Evolutionary conservation across 2,797 vertebrate species (phyloP).

Genomic region (Crocodylus rhombifer): DNA sequence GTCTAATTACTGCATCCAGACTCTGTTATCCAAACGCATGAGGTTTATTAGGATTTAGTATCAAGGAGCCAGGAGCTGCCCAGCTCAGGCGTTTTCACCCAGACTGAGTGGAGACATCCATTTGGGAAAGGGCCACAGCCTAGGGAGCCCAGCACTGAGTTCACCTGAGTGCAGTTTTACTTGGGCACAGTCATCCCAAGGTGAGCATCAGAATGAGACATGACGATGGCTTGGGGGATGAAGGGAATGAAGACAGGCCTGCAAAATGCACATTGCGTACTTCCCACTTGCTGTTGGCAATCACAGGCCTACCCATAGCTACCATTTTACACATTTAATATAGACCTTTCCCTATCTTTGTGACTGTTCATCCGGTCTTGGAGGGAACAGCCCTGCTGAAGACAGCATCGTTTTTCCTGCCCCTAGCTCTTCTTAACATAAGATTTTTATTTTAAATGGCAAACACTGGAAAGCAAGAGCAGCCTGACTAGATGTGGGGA

Average conservation of each 20-base stretch:
- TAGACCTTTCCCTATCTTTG: rapidly evolving
- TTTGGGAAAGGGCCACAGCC: neutral
- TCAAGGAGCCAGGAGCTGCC: neutral
- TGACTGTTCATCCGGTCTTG: neutral
- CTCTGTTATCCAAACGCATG: neutral
- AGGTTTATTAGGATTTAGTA: neutral
- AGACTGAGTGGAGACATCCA: neutral
- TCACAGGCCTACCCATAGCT: neutral
- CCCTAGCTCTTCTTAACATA: rapidly evolving
- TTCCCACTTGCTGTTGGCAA: neutral
- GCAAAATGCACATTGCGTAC: neutral
- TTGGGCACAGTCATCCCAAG: rapidly evolving
- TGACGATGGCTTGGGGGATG: neutral
- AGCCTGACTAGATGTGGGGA: slow-evolving; percentile 47
- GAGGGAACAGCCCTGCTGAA: neutral
- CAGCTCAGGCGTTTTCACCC: neutral
- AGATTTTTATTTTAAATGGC: rapidly evolving
- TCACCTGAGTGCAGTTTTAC: neutral
- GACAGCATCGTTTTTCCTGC: neutral
- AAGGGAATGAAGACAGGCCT: neutral
- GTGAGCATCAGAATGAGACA: neutral
- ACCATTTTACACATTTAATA: neutral
- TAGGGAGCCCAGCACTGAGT: neutral
- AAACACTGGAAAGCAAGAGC: rapidly evolving
- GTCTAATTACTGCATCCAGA: neutral